These are phyloP conservation scores for Slavum lentiscoides DNA, from an alignment of 2,888 invertebrate species.

Conservation along the genomic window DNA sequence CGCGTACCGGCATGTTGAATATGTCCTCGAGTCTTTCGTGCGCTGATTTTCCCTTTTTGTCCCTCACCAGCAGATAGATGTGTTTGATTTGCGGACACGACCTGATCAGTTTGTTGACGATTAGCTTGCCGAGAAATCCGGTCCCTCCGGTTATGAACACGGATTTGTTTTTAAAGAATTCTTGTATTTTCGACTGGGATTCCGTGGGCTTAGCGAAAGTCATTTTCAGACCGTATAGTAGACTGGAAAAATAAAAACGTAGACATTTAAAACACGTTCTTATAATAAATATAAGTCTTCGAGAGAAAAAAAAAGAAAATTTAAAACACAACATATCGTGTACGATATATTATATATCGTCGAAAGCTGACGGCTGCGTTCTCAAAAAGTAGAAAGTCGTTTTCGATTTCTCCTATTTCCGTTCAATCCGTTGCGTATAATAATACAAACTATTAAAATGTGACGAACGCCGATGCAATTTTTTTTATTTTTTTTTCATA, in stretches of 20 bases:
- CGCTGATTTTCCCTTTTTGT: conserved; percentile 59
- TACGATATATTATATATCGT: background rate
- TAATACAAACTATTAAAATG: background rate
- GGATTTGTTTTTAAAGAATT: conserved; percentile 73
- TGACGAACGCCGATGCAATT: background rate
- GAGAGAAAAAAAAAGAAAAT: background rate
- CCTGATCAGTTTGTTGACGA: conserved; percentile 84
- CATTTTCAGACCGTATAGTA: conserved; percentile 8
- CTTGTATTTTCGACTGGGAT: conserved; percentile 56
- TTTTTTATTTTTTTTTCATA: background rate
- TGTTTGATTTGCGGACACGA: conserved; percentile 59
- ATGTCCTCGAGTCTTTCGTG: conserved; percentile 59
- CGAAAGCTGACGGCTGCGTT: background rate
- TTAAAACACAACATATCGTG: background rate
- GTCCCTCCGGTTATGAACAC: conserved; percentile 92
- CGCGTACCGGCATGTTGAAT: conserved; percentile 59
- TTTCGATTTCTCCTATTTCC: conserved; percentile 7
- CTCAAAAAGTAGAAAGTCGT: conserved; percentile 24
- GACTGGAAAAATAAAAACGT: conserved; percentile 5
- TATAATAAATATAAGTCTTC: background rate
- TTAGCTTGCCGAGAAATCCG: conserved; percentile 89
- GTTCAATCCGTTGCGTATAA: background rate
- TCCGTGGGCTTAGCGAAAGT: background rate
- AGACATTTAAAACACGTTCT: background rate
- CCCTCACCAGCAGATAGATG: conserved; percentile 59